phyloP scores from a whole-genome alignment of 2,888 invertebrate genomes.

The Sympetrum striolatum region DNA sequence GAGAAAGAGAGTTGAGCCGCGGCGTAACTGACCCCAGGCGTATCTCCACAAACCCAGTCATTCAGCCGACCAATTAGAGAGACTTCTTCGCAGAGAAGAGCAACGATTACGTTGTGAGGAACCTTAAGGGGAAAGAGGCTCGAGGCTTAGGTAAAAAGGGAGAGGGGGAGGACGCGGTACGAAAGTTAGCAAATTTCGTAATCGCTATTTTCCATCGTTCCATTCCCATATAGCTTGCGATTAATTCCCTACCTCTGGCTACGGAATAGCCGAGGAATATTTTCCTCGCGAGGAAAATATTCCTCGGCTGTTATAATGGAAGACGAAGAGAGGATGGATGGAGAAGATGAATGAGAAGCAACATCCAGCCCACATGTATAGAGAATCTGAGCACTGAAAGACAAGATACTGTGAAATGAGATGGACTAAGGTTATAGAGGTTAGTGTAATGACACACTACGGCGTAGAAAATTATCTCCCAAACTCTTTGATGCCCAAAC shows the following conservation, averaged over 20 bases:
- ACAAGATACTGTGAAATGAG: background rate
- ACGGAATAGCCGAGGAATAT: background rate
- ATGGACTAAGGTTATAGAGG: background rate
- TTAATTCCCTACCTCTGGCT: background rate
- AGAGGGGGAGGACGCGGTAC: background rate
- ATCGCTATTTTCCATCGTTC: too few relatives aligned
- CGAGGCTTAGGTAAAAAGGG: background rate
- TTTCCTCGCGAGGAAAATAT: too few relatives aligned
- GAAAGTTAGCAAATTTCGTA: too few relatives aligned
- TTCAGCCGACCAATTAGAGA: slow-evolving; percentile 21
- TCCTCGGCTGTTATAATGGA: background rate
- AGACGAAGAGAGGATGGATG: background rate
- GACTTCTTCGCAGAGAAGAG: background rate
- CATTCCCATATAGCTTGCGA: background rate
- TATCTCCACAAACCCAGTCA: background rate
- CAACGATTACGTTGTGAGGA: background rate
- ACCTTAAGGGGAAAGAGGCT: background rate
- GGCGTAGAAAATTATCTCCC: too few relatives aligned
- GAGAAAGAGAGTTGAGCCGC: too few relatives aligned
- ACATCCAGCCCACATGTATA: background rate
- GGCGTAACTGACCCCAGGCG: background rate
- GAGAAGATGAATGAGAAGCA: background rate
- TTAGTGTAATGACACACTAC: background rate
- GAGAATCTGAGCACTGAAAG: background rate
- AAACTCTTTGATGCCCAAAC: too few relatives aligned